Conservation (phyloP, 2,888 invertebrate species). For the Cybosia mesomella region DNA sequence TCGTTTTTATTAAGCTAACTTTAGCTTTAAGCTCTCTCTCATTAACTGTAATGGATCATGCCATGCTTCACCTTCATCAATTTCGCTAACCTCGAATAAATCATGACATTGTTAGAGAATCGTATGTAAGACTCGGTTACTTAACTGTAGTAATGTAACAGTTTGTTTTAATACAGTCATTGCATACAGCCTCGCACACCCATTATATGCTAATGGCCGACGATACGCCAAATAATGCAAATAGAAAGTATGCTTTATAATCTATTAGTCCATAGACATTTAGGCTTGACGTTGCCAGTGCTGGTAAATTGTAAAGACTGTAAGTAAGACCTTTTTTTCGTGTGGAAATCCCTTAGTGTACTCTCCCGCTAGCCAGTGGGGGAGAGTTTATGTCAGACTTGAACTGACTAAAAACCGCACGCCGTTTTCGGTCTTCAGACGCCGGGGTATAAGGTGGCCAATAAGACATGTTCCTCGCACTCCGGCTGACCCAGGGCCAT, state of each 20-base stretch:
- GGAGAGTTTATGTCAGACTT: no score
- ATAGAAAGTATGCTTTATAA: constrained; percentile 53
- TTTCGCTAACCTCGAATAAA: constrained; percentile 31
- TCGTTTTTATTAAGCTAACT: neutral
- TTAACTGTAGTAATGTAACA: constrained; percentile 63
- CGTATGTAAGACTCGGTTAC: constrained; percentile 58
- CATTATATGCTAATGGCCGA: constrained; percentile 78
- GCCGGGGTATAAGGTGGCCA: no score
- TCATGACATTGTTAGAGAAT: constrained; percentile 40
- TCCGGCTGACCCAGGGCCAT: no score
- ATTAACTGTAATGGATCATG: neutral
- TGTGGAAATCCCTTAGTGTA: no score
- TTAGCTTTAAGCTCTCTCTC: neutral
- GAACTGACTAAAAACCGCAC: no score
- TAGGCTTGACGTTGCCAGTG: neutral
- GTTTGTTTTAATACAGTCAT: constrained; percentile 71
- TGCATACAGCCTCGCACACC: constrained; percentile 59
- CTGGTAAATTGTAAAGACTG: neutral
- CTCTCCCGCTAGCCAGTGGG: no score
- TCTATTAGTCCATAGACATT: constrained; percentile 17
- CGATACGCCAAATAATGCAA: constrained; percentile 69
- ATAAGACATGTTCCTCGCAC: no score
- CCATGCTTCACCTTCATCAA: neutral
- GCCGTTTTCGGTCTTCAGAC: no score
- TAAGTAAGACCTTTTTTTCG: no score